These are phyloP conservation scores for Oopsacas minuta DNA, from an alignment of 37 sponge, comb jelly and placozoan species.

Conservation along the genomic window DNA sequence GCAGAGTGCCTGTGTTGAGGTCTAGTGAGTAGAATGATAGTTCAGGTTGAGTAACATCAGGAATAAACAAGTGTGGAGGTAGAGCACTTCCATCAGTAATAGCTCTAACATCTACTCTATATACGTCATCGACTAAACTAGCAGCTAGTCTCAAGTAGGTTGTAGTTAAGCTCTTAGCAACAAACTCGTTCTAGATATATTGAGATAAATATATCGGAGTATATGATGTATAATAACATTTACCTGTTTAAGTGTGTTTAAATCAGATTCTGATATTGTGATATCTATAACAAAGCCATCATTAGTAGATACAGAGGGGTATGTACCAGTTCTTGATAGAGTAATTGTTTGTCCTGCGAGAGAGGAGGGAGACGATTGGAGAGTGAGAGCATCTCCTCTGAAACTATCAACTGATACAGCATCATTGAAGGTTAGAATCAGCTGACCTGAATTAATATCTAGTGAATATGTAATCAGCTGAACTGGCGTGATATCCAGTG, in stretches of 20 bases:
- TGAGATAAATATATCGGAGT: not conserved
- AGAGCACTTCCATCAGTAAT: constrained; percentile 75
- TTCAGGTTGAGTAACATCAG: constrained; percentile 37
- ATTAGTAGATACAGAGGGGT: constrained; percentile 22
- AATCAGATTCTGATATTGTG: not conserved
- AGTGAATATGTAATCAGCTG: not conserved
- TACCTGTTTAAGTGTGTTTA: not conserved
- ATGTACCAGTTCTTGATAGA: constrained; percentile 28
- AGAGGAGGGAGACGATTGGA: constrained; percentile 22
- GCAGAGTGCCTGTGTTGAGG: constrained; percentile 40
- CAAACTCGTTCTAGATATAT: constrained; percentile 20
- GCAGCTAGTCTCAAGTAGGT: constrained; percentile 57
- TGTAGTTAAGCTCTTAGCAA: constrained; percentile 29
- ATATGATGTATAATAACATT: not conserved
- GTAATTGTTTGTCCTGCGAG: not conserved
- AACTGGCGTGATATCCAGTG: not conserved
- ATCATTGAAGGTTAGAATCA: constrained; percentile 21
- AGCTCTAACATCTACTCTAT: constrained; percentile 56
- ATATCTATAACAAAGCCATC: constrained; percentile 39
- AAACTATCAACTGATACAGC: constrained; percentile 16
- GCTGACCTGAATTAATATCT: constrained; percentile 19
- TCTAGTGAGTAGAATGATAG: constrained; percentile 41
- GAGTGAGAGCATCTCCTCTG: constrained; percentile 16
- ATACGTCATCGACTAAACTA: constrained; percentile 50
- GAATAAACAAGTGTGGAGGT: constrained; percentile 23